Base-by-base conservation (phyloP, 53 echinoderm and acorn worm species). In the Echinarachnius parma region DNA sequence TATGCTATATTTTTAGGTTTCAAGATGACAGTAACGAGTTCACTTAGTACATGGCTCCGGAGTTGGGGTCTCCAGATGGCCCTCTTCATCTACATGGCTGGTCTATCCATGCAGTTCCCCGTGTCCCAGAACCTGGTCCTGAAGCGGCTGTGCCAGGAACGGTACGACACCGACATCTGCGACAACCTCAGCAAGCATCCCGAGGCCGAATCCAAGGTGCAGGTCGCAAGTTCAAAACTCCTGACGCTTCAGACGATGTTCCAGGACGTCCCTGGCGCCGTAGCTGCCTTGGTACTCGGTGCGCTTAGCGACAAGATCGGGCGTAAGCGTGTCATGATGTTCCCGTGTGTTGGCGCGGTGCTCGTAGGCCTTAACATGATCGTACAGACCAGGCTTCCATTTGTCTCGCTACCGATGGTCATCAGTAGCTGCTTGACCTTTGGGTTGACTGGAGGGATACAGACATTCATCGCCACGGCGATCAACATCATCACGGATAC, bases 401-500 rank as follows among this genome's bases (percentile, higher is more conserved):
- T 28, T 7, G 68, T 86, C 9, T 72, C 71, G 3, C 46, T 67
- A 25, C 53, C 64, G 2, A 28, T 86, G 22, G 44, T 80, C 32
- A 20, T 72, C 24, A 9, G 70, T 21, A 50, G 62, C 36, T 49
- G 39, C 34, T 15, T 72, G 21, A n/a, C 71, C 9, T 77, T 81
- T 47, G 86, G 86, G 2, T 20, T 81, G 34, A 63, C 54, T 34
- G 86, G 86, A 33, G 77, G 86, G 25, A 77, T 86, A 1, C 69
- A 69, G 30, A 78, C 86, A 21, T 77, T 86, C 39, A 50, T 86
- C 57, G 48, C 72, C 0, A 86, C 86, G 15, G 47, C 70, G 21
- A 61, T 86, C 23, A 77, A 81, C 54, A 81, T 76, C 70, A 64
- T 86, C 57, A 86, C 81, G 16, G 86, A 86, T 31, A 62, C 30